A percentile compares a stretch with the other conserved stretches of the same genome.
Conservation (phyloP, 2,888 invertebrate species). For the Acanthoscelides obtectus region DNA sequence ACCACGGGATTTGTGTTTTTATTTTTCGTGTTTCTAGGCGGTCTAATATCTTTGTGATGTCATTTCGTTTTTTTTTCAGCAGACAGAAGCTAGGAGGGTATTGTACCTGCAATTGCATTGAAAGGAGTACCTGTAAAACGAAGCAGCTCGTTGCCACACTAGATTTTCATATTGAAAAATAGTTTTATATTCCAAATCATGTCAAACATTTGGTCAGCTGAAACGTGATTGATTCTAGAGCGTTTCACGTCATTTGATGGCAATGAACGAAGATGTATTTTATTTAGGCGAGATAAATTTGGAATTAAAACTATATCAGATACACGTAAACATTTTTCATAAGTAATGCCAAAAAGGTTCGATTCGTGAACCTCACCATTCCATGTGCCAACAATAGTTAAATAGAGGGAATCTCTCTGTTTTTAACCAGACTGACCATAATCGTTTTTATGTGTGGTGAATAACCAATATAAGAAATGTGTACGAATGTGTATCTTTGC, state of each 20-base stretch:
- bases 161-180: constrained; percentile 29
- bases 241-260: no score
- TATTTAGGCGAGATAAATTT: no score
- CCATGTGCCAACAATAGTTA: neutral
- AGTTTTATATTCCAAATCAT: constrained; percentile 16
- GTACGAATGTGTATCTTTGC: no score
- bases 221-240: no score
- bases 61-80: neutral
- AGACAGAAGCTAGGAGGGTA: constrained; percentile 16
- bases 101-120: constrained; percentile 39
- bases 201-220: neutral
- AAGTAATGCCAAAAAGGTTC: neutral
- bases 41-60: no score
- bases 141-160: constrained; percentile 42
- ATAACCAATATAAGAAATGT: neutral
- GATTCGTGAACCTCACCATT: neutral
- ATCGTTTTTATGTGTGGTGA: constrained; percentile 2
- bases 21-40: no score
- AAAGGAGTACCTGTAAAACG: constrained; percentile 37
- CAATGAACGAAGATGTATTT: no score
- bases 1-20: no score
- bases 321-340: no score
- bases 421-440: neutral
- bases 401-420: neutral
- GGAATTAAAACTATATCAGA: neutral